A percentile compares a stretch with the other conserved stretches of the same genome.
These are phyloP conservation scores for Ditula angustiorana DNA, from an alignment of 2,888 invertebrate genomes.

Conservation along the genomic window DNA sequence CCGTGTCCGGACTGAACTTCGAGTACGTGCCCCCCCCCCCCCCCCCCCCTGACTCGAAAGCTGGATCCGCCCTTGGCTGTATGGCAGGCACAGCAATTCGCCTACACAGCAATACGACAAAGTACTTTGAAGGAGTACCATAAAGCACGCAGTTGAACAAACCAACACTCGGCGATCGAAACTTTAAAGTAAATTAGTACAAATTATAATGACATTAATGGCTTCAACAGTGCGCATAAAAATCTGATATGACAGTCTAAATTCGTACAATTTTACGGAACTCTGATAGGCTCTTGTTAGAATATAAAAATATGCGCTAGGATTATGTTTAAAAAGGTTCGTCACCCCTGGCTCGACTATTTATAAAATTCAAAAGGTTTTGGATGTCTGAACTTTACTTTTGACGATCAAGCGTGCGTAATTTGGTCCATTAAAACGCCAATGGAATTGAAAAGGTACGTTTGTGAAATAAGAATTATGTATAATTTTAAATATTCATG, in stretches of 20 bases:
- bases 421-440: not conserved
- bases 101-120: no score
- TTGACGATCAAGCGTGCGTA: not conserved
- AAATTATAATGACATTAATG: not conserved
- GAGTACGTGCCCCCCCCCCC: no score
- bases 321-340: constrained; percentile 27
- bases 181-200: not conserved
- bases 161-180: not conserved
- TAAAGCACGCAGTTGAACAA: no score
- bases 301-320: constrained; percentile 37
- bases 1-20: no score
- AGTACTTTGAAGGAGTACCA: no score
- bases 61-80: no score
- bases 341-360: constrained; percentile 3
- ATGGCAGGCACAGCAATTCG: no score
- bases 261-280: constrained; percentile 57
- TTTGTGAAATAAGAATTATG: not conserved
- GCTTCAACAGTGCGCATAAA: constrained; percentile 70
- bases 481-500: not conserved
- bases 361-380: not conserved
- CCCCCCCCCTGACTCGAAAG: no score
- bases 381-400: not conserved
- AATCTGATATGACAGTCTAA: constrained; percentile 74
- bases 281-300: constrained; percentile 23
- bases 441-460: not conserved